These are phyloP conservation scores for Catamblyrhynchus diadema DNA, from an alignment of 2,797 vertebrate genomes.

Conservation along the genomic window DNA sequence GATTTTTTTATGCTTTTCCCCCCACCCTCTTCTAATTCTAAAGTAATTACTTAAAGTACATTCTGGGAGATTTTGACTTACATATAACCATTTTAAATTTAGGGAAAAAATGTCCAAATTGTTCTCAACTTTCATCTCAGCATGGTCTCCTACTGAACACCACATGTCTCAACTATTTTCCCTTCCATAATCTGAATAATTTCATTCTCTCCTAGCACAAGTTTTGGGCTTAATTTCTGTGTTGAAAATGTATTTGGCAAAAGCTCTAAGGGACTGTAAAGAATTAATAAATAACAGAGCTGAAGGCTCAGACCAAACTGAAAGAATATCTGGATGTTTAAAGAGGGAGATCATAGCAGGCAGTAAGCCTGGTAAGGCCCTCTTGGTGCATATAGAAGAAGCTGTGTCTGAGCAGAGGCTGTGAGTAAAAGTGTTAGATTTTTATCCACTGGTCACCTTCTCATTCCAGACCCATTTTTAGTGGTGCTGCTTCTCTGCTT, in stretches of 20 bases:
- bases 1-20: fast-evolving
- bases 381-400: neutral
- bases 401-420: neutral
- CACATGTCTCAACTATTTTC: neutral
- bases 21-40: fast-evolving
- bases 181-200: neutral
- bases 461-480: neutral
- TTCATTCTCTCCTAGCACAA: neutral
- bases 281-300: neutral
- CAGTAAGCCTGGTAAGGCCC: neutral
- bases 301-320: neutral
- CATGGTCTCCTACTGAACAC: neutral
- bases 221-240: neutral
- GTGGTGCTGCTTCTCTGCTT: neutral
- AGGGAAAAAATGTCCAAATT: neutral
- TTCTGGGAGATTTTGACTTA: neutral
- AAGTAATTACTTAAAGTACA: neutral
- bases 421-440: neutral
- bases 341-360: neutral
- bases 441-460: neutral
- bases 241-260: neutral
- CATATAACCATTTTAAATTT: neutral
- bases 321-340: neutral
- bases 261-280: neutral
- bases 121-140: neutral